Evolutionary conservation across 2,888 invertebrate species (phyloP).

Genomic region (Agonopterix arenella): DNA sequence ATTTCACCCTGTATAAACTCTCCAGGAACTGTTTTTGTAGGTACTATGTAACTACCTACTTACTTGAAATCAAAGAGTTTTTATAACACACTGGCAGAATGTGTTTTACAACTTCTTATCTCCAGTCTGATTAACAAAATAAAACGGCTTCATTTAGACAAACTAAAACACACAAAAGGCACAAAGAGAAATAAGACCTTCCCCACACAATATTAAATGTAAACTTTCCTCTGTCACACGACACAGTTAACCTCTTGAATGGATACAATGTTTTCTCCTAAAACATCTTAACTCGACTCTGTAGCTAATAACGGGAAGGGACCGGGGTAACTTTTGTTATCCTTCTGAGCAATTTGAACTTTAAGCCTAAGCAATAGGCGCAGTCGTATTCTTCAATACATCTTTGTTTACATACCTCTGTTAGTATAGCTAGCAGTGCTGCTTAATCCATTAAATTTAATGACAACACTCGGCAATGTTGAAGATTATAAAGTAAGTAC

Average conservation of each 20-base stretch:
- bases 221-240: conserved; percentile 13
- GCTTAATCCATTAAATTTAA: conserved; percentile 30
- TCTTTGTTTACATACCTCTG: conserved; percentile 13
- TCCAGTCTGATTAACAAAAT: not conserved
- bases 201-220: conserved; percentile 15
- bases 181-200: conserved; percentile 12
- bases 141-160: conserved; percentile 2
- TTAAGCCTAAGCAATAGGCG: conserved; percentile 9
- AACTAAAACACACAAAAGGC: conserved; percentile 15
- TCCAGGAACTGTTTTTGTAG: too few relatives aligned
- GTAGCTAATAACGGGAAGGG: conserved; percentile 14
- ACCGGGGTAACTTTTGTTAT: not conserved
- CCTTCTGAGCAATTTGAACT: conserved; percentile 7
- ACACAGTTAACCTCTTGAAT: conserved; percentile 23
- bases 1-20: too few relatives aligned
- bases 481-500: conserved; percentile 20
- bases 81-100: not conserved
- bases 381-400: conserved; percentile 1
- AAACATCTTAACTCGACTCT: conserved; percentile 30
- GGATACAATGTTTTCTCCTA: conserved; percentile 39
- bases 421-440: conserved; percentile 17
- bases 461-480: conserved; percentile 16
- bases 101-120: not conserved
- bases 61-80: not conserved
- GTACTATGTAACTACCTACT: too few relatives aligned